Percentiles rank a stretch among this genome's conserved stretches.
phyloP scores from a whole-genome alignment of 2,888 invertebrate species.

The Macaria notata region DNA sequence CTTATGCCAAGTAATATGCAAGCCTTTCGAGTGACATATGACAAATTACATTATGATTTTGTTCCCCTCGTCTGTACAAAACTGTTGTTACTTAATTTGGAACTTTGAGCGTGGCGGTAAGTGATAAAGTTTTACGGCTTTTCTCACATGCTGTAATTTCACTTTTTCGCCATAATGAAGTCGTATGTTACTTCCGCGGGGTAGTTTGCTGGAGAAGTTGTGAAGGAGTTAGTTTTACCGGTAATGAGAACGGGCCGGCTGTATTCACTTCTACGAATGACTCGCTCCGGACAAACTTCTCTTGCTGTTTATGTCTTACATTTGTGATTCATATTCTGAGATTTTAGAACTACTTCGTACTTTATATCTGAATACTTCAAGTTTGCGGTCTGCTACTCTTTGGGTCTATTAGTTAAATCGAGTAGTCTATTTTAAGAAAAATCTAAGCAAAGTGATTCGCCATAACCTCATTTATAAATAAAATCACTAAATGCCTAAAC shows the following conservation, averaged over 20 bases:
- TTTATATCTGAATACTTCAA: no score
- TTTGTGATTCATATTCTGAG: constrained; percentile 30
- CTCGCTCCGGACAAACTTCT: constrained; percentile 46
- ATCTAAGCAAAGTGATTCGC: no score
- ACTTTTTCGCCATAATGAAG: constrained; percentile 32
- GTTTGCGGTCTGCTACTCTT: no score
- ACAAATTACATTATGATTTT: constrained; percentile 71
- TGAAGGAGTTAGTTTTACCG: constrained; percentile 35
- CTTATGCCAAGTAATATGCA: constrained; percentile 20
- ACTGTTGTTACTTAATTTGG: constrained; percentile 54
- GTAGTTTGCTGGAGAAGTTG: constrained; percentile 31
- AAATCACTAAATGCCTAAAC: constrained; percentile 19
- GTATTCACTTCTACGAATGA: constrained; percentile 32
- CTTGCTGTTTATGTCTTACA: constrained; percentile 40
- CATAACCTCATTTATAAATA: constrained; percentile 8
- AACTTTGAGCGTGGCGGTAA: constrained; percentile 50
- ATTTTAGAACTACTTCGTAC: no score
- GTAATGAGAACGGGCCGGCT: constrained; percentile 34
- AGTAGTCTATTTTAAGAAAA: no score
- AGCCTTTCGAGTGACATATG: constrained; percentile 47
- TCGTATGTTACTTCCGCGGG: constrained; percentile 23
- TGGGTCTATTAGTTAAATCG: no score
- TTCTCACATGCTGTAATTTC: constrained; percentile 38
- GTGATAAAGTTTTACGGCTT: constrained; percentile 43
- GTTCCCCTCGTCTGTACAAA: constrained; percentile 50